These are phyloP conservation scores for Uloborus diversus DNA, from an alignment of 1,140 invertebrate species.

Conservation along the genomic window DNA sequence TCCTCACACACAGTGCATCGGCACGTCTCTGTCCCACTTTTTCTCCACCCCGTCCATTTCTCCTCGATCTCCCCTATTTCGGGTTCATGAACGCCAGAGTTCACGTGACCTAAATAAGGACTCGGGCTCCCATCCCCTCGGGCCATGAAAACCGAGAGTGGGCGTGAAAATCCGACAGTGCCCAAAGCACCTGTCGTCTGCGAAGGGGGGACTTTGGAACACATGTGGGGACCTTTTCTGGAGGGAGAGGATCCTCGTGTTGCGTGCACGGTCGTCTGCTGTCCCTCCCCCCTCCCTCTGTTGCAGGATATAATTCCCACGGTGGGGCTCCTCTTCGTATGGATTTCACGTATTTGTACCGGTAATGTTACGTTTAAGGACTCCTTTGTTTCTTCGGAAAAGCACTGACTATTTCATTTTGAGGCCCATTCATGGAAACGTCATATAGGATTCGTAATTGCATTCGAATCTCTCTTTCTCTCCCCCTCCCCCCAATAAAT, in stretches of 20 bases:
- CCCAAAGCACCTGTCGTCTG: constrained; percentile 39
- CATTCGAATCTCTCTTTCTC: too few relatives aligned
- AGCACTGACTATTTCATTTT: too few relatives aligned
- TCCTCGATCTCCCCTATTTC: neutral
- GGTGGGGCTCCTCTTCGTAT: constrained; percentile 9
- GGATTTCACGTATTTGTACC: neutral
- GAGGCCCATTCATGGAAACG: too few relatives aligned
- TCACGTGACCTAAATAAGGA: constrained; percentile 39
- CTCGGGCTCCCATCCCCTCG: neutral
- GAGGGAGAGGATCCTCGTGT: neutral
- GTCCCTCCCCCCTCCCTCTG: neutral
- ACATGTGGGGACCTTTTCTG: neutral
- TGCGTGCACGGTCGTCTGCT: constrained; percentile 30
- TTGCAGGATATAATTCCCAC: constrained; percentile 32
- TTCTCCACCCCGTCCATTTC: too few relatives aligned
- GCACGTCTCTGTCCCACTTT: constrained; percentile 13
- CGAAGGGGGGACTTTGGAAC: neutral
- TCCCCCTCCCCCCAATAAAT: too few relatives aligned
- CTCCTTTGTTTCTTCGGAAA: constrained; percentile 7
- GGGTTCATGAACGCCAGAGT: constrained; percentile 48
- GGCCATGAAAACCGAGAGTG: constrained; percentile 50
- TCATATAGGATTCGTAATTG: too few relatives aligned
- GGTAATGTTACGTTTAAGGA: neutral
- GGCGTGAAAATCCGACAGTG: constrained; percentile 29
- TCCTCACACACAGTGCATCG: too few relatives aligned